Base-by-base conservation (phyloP, 2,888 invertebrate genomes). In the Amiota mariae region DNA sequence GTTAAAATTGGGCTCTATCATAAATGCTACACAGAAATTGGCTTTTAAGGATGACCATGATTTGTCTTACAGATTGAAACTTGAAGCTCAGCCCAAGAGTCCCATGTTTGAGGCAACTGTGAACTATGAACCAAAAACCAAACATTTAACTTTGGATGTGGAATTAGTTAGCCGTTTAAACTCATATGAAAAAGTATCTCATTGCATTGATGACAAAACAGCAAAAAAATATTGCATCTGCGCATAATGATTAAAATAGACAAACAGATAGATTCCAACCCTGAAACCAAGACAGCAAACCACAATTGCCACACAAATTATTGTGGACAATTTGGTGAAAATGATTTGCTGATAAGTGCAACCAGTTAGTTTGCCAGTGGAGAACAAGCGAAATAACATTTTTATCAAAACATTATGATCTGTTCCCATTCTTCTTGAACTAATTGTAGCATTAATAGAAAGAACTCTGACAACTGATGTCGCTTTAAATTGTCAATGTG, bases 181-280 rank as follows among this genome's bases (percentile, higher is more conserved):
- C 72, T 46, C 71, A 3, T 87, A 87, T 74, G 73, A 75, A 36
- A 73, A 54, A 0, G 71, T 67, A 6, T 80, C 87, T 0, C 51
- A 75, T 18, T 87, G 87, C 71, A 78, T 81, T 3, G 71, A 78
- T 9, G 81, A 84, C 51, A 82, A 72, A 72, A 76, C 77, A 59
- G 83, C 82, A 6, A 87, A 87, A 68, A 89, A 87, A 76, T 88
- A 81, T 81, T 88, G 88, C 77, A 81, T 85, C 59, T 83, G 83
- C 72, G 72, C 75, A 57, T 47, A 71, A 46, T 76, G 36, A 73
- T 59, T 13, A 59, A 9, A 73, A 77, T 36, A 36, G 36, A 72
- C 72, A 72, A 66, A 75, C 70, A 36, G 36, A 36, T 36, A 36
- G 36, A 36, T 36, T 6, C 67, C 75, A 75, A 73, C 71, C 72